Evolutionary conservation across 1,140 invertebrate species (phyloP).

Genomic region (Microplitis mediator): DNA sequence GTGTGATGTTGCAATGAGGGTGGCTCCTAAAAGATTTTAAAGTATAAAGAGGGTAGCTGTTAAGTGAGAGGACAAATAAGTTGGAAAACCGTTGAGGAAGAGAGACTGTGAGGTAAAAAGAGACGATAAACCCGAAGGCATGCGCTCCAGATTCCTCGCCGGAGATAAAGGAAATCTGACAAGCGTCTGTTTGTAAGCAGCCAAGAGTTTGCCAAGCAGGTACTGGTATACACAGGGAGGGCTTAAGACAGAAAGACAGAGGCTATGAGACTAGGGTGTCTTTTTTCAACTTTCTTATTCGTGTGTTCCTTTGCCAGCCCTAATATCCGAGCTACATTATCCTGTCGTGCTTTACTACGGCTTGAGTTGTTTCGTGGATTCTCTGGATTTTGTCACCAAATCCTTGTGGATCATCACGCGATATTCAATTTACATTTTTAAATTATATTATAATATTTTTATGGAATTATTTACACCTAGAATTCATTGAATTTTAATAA

Average conservation of each 20-base stretch:
- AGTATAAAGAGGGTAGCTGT: neutral
- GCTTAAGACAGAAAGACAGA: too few species aligned
- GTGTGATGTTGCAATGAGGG: neutral
- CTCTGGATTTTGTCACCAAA: slow-evolving; percentile 23
- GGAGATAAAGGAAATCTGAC: slow-evolving; percentile 63
- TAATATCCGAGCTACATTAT: slow-evolving; percentile 14
- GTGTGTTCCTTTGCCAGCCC: slow-evolving; percentile 27
- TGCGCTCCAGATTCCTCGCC: slow-evolving; percentile 49
- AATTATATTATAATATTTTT: too few species aligned
- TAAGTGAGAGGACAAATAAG: neutral
- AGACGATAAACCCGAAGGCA: slow-evolving; percentile 3
- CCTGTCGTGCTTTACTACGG: slow-evolving; percentile 22
- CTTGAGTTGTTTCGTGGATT: slow-evolving; percentile 4
- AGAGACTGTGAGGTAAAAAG: slow-evolving; percentile 31
- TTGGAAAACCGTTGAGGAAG: slow-evolving; percentile 13
- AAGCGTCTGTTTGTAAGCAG: slow-evolving; percentile 58
- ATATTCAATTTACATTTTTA: neutral
- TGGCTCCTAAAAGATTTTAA: neutral
- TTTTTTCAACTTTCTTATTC: slow-evolving; percentile 1
- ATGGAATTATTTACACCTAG: too few species aligned
- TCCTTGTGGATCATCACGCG: slow-evolving; percentile 24
- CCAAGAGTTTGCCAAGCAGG: slow-evolving; percentile 43
- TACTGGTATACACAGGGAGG: slow-evolving; percentile 34
- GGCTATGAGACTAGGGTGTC: neutral
- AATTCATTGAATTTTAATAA: too few species aligned